Conservation (phyloP, 2,113 vertebrate genomes). For the Ammodytes marinus region DNA sequence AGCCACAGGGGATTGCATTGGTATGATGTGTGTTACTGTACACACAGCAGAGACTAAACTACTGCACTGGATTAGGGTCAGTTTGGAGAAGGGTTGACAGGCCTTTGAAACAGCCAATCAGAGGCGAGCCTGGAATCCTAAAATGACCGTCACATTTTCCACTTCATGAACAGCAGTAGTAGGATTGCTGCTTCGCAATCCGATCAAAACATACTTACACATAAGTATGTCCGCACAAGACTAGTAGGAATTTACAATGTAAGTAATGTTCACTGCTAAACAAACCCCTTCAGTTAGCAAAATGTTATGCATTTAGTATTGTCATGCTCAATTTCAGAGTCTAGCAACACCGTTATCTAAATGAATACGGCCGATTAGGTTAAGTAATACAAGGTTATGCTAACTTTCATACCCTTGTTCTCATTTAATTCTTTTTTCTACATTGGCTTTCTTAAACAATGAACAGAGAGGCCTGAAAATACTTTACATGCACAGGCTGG, state of each 20-base stretch:
- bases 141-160: conserved; percentile 27
- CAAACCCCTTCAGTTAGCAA: not conserved
- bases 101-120: conserved; percentile 62
- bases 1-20: conserved; percentile 43
- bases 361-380: conserved; percentile 13
- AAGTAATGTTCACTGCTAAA: conserved; percentile 11
- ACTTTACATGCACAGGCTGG: conserved; percentile 7
- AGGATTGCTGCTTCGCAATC: not conserved
- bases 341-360: not conserved
- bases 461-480: conserved; percentile 1
- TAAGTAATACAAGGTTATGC: not conserved
- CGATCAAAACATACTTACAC: not conserved
- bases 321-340: not conserved
- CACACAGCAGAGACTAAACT: conserved; percentile 52
- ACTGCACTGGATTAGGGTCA: conserved; percentile 70
- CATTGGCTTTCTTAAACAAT: not conserved
- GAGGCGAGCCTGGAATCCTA: conserved; percentile 24
- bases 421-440: not conserved
- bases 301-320: not conserved
- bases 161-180: not conserved
- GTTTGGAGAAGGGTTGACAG: conserved; percentile 52
- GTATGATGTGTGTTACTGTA: conserved; percentile 44
- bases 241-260: not conserved
- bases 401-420: not conserved
- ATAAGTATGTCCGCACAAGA: conserved; percentile 8